Evolutionary conservation across 2,888 invertebrate genomes (phyloP).

Genomic region (Pediacus dermestoides): DNA sequence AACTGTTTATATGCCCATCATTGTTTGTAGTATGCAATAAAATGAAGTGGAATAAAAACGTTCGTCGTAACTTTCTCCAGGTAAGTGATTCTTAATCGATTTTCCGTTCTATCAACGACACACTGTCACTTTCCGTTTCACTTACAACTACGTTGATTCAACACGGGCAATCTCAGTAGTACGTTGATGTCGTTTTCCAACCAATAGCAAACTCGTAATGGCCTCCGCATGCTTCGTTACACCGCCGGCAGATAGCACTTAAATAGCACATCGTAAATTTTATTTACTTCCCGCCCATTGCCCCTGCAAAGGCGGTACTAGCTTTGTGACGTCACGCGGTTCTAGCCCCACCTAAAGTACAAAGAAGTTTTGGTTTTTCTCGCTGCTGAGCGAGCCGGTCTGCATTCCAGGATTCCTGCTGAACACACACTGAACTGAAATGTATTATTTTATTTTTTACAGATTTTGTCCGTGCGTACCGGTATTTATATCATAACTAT

Average conservation of each 20-base stretch:
- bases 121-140: conserved; percentile 40
- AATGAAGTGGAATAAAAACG: conserved; percentile 30
- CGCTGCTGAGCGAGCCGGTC: too few relatives aligned
- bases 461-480: too few relatives aligned
- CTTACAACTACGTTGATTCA: conserved; percentile 11
- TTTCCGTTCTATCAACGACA: conserved; percentile 54
- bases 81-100: conserved; percentile 39
- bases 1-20: conserved; percentile 28
- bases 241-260: conserved; percentile 57
- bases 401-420: too few relatives aligned
- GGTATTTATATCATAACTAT: conserved; percentile 2
- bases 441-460: neutral
- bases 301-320: conserved; percentile 55
- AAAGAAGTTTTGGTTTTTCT: too few relatives aligned
- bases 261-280: conserved; percentile 54
- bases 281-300: conserved; percentile 59
- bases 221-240: conserved; percentile 55
- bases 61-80: conserved; percentile 42
- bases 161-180: conserved; percentile 17
- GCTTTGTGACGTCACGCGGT: conserved; percentile 48
- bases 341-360: conserved; percentile 39
- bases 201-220: conserved; percentile 60
- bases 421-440: too few relatives aligned
- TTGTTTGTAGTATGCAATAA: conserved; percentile 26
- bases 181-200: conserved; percentile 39